Evolutionary conservation across 2,797 vertebrate genomes (phyloP).

Genomic region (Chrysocyon brachyurus): DNA sequence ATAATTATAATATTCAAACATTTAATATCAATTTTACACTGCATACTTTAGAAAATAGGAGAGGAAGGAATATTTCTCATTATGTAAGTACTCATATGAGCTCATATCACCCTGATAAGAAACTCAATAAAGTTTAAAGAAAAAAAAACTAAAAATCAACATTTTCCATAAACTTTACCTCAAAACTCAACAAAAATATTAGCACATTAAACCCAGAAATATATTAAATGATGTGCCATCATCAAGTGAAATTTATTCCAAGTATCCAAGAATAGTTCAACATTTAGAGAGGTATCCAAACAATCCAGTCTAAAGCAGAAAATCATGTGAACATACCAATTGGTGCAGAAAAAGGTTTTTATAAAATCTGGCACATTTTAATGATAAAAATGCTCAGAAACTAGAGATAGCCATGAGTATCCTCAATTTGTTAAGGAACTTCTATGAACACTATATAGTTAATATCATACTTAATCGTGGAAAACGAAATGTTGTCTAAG

Average conservation of each 20-base stretch:
- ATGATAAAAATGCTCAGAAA: background rate
- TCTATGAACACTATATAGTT: background rate
- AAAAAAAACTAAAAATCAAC: too few relatives aligned
- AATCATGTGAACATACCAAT: too few relatives aligned
- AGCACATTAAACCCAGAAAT: background rate
- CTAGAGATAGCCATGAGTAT: background rate
- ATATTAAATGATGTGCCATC: background rate
- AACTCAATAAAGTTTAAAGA: too few relatives aligned
- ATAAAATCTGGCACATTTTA: background rate
- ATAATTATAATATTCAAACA: background rate
- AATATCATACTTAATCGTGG: background rate
- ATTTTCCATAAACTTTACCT: background rate
- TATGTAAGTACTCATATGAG: background rate
- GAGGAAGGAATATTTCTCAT: background rate
- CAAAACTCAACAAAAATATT: background rate
- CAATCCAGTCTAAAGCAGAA: too few relatives aligned
- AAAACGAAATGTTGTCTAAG: background rate
- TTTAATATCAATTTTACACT: background rate
- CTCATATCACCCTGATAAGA: too few relatives aligned
- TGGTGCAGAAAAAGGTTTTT: background rate
- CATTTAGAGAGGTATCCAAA: background rate
- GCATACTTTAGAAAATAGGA: background rate
- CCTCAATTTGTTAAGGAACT: background rate
- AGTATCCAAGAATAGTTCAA: background rate
- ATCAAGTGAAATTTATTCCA: background rate